Conservation (phyloP, 2,113 vertebrate genomes). For the Otis tarda region DNA sequence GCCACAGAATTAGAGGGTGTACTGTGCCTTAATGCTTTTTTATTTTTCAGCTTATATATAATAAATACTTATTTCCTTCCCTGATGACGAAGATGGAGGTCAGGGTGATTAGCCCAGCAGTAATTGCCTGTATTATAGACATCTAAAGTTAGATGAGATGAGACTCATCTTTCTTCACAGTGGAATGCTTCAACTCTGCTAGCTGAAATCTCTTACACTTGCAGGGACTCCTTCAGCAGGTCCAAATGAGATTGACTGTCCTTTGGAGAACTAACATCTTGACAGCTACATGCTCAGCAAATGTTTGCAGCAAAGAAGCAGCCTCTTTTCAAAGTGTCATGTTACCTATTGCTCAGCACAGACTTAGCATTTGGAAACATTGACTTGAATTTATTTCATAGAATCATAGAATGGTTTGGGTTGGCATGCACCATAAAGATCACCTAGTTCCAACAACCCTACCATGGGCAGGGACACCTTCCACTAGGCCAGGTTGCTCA, state of each 20-base stretch:
- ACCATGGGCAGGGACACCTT: no score
- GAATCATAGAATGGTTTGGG: no score
- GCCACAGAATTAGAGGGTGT: background rate
- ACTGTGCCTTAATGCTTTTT: background rate
- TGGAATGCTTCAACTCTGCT: background rate
- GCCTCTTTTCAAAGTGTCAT: background rate
- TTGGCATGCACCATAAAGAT: no score
- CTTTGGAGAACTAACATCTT: background rate
- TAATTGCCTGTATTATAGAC: background rate
- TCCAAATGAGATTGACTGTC: background rate
- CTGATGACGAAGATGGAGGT: background rate
- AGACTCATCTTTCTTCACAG: background rate
- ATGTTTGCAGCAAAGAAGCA: background rate
- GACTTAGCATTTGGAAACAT: background rate
- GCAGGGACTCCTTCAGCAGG: background rate
- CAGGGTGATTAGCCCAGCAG: background rate
- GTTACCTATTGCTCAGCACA: background rate
- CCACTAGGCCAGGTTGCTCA: background rate
- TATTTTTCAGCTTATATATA: background rate
- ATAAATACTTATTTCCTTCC: slow-evolving; percentile 6
- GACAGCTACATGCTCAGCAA: background rate
- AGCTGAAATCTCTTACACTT: background rate
- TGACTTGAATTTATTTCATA: background rate
- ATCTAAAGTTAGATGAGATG: background rate
- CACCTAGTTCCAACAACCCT: no score